Evolutionary conservation across 2,797 vertebrate genomes (phyloP), one percentile per base, ranked within the genome.

Genomic region (Acanthiza pusilla): DNA sequence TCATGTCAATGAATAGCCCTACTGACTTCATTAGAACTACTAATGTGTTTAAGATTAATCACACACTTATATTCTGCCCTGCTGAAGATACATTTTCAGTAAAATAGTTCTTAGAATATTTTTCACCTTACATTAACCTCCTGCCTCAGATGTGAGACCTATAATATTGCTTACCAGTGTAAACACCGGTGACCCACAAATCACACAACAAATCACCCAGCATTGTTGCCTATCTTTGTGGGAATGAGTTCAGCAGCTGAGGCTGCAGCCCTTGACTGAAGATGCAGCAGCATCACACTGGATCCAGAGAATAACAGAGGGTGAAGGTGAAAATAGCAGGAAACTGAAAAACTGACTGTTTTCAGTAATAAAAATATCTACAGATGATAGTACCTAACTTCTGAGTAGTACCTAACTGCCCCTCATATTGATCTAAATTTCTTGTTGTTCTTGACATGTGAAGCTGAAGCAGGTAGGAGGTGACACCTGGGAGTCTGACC

Each of bases 41-140:
- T 81, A 77, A 38, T 5, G 14, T 78, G 30, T 66, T 86, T 88
- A 85, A 80, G 82, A 85, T 89, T 80, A 91, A 84, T 70, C 62
- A 84, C 27, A 43, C 2, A 1, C 20, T 74, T 74, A 47, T 36
- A 27, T 73, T 89, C 90, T 74, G 29, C 25, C 5, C 27, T 11
- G 30, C 16, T 57, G 40, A 91, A 89, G 32, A 79, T 11, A 54
- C 13, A 15, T 51, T 58, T 78, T 76, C 20, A 83, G 40, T 18
- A 85, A 82, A 85, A 73, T 9, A 40, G 4, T 76, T 91, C 58
- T 88, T 68, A 30, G 26, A 67, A n/a, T 8, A 42, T 22, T 91
- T 71, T 91, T 67, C 34, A 57, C 5, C 34, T 71, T 54, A 67
- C 34, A 42, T 77, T 53, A 67, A 71, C 4, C 29, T 63, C 48